These are phyloP conservation scores for Rhynchopsitta pachyrhyncha DNA, from an alignment of 2,113 vertebrate genomes.

Conservation along the genomic window DNA sequence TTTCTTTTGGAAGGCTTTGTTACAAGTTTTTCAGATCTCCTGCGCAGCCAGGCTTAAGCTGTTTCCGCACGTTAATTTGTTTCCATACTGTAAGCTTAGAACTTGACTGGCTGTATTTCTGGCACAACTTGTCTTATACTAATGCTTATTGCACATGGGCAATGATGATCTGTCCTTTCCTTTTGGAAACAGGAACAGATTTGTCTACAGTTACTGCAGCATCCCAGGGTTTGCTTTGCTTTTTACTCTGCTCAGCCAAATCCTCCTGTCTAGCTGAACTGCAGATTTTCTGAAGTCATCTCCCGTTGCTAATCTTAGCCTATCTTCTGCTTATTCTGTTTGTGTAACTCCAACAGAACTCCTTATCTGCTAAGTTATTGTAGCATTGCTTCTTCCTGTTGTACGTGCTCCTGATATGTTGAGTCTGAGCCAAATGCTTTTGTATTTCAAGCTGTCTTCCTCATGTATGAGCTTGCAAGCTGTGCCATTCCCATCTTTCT, in stretches of 20 bases:
- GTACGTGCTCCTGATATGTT: neutral
- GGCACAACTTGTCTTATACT: neutral
- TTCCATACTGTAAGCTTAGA: neutral
- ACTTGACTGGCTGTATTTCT: neutral
- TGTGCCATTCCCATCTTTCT: neutral
- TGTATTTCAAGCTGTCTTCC: neutral
- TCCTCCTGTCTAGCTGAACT: neutral
- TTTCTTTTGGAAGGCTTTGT: neutral
- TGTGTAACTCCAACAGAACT: neutral
- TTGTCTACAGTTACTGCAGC: neutral
- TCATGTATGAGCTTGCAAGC: neutral
- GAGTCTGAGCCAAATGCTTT: neutral
- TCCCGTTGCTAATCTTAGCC: neutral
- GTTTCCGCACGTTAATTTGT: neutral
- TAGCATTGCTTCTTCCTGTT: neutral
- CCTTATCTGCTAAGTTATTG: neutral
- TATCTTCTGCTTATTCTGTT: neutral
- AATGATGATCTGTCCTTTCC: neutral
- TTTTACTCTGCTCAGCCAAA: neutral
- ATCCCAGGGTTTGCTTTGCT: neutral
- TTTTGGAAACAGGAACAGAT: neutral
- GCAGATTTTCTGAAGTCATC: neutral
- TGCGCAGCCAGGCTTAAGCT: neutral
- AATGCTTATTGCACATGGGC: constrained; percentile 14
- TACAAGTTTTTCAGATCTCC: neutral